Evolutionary conservation across 2,113 vertebrate genomes (phyloP).

Genomic region (Eptatretus burgeri): DNA sequence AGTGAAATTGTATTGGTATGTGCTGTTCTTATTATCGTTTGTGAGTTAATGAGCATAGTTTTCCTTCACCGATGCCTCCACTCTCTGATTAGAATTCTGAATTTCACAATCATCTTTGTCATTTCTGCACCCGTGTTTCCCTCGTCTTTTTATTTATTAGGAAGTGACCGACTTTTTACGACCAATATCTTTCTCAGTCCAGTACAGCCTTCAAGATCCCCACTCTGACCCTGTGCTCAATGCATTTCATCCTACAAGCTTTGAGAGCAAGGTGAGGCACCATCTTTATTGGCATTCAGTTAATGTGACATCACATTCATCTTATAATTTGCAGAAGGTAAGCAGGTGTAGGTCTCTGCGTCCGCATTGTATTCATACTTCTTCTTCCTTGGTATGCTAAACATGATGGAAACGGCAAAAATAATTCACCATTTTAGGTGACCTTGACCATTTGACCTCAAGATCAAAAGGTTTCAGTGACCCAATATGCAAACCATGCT

Average conservation of each 20-base stretch:
- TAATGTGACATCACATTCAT: background rate
- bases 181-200: constrained; percentile 41
- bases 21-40: background rate
- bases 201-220: constrained; percentile 28
- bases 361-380: too few relatives aligned
- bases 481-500: too few relatives aligned
- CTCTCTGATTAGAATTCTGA: background rate
- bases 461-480: too few relatives aligned
- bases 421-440: too few relatives aligned
- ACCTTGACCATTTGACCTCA: too few relatives aligned
- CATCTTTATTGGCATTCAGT: background rate
- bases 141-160: constrained; percentile 14
- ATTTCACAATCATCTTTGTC: constrained; percentile 6
- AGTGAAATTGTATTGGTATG: too few relatives aligned
- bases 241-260: constrained; percentile 43
- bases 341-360: too few relatives aligned
- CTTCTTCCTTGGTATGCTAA: too few relatives aligned
- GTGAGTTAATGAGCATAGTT: too few relatives aligned
- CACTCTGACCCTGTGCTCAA: constrained; percentile 36
- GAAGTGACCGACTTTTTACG: constrained; percentile 71
- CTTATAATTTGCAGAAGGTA: background rate
- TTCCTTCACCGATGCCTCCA: background rate
- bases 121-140: background rate
- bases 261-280: constrained; percentile 32
- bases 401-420: too few relatives aligned